Base-by-base conservation (phyloP, 2,113 vertebrate genomes). In the Orycteropus afer region DNA sequence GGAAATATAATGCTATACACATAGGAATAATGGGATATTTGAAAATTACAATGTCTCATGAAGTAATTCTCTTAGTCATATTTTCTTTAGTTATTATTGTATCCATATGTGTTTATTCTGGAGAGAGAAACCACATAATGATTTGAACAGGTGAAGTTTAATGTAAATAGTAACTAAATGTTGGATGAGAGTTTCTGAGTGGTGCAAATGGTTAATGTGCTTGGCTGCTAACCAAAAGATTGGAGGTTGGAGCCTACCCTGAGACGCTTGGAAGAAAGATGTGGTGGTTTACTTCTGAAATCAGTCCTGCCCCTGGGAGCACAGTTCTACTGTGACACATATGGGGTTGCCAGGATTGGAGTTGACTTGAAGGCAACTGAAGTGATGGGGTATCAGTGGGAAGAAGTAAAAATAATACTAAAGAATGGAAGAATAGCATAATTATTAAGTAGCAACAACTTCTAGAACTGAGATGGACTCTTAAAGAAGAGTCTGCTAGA, bases 131-230 rank as follows among this genome's bases (percentile, higher is more conserved):
- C 3, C 34, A 59, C 8, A 91, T 22, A 40, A 51, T 57, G 65
- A 87, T 88, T 57, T 94, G 51, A 93, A 69, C 29, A 80, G 25
- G 25, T 73, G 51, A 83, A 74, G 23, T 79, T 96, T 93, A 87
- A 61, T 42, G 17, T 22, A 67, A 93, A 83, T 40, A 82, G 80
- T 79, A 57, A 90, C 55, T 53, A 86, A 91, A 47, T 40, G 74
- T 80, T 27, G 34, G n/a, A 20, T 61, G 65, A 69, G 65, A 37
- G 18, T 69, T 37, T n/a, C 65, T 69, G 34, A 25, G 18, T 69
- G n/a, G n/a, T 69, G n/a, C 65, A 69, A 67, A 69, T 2, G 15
- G n/a, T n/a, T n/a, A n/a, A n/a, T n/a, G n/a, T n/a, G n/a, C 34
- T 69, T 69, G 14, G 32, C 14, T 69, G 65, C 34, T 69, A 22